Evolutionary conservation across 2,113 vertebrate genomes (phyloP).

Genomic region (Dendropsophus ebraccatus): DNA sequence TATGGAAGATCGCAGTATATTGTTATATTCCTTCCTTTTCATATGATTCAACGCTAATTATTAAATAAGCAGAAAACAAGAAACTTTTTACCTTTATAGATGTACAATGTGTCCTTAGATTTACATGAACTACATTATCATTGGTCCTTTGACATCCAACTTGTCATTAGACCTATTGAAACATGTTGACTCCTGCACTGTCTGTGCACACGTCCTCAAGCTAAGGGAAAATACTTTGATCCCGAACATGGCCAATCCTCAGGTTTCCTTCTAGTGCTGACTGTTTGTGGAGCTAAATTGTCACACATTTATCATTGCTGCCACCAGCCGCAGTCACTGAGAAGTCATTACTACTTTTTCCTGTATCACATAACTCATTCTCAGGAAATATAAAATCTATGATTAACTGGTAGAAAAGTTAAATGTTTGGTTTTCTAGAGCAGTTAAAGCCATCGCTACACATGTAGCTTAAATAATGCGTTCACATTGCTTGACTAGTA

Average conservation of each 20-base stretch:
- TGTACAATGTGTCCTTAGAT: too few species aligned
- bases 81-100: too few species aligned
- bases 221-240: conserved; percentile 33
- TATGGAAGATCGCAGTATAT: too few species aligned
- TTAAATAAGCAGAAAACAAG: too few species aligned
- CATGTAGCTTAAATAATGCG: conserved; percentile 22
- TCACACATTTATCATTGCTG: conserved; percentile 43
- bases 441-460: conserved; percentile 16
- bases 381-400: conserved; percentile 35
- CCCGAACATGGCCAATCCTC: background rate
- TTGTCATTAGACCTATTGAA: background rate
- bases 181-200: background rate
- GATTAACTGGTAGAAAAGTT: conserved; percentile 33
- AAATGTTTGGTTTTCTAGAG: conserved; percentile 22
- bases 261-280: conserved; percentile 25
- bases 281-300: conserved; percentile 8
- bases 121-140: background rate
- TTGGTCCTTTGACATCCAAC: background rate
- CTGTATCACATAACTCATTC: conserved; percentile 48
- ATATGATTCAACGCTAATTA: too few species aligned
- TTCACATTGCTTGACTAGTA: conserved; percentile 11
- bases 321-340: background rate
- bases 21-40: too few species aligned
- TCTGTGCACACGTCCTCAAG: background rate
- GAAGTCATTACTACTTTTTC: conserved; percentile 40